Evolutionary conservation across 1,140 invertebrate species (phyloP), one percentile per base, ranked within the genome.

Genomic region (Plutomurus gul): DNA sequence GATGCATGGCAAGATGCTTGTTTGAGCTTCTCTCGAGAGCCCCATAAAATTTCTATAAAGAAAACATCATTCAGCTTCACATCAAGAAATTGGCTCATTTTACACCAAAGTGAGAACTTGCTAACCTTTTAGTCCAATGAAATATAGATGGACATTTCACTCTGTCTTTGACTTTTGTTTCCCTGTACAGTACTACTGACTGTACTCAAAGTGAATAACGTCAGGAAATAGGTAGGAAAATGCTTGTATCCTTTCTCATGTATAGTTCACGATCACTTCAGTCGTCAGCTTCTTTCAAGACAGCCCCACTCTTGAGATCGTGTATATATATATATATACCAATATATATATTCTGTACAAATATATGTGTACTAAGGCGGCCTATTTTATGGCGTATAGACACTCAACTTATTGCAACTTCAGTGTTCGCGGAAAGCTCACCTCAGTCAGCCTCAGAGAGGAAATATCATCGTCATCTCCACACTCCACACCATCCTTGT

Each of bases 71-170:
- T 81, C 78, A 81, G 75, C 43, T 79, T 79, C 81, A 79, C 81
- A 79, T 82, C 74, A 82, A 82, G 81, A 79, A 82, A 82, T 79
- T 79, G 81, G 33, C 81, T 79, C 81, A 82, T 82, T 82, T 77
- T 75, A 49, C 51, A 72, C 49, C n/a, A 71, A 83, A 81, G 82
- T 83, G 80, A 80, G 82, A 82, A 83, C 75, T 82, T 83, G 80
- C 82, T 82, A 82, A 83, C 78, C 81, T 82, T 82, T 82, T 81
- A 74, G 75, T n/a, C 43, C 56, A 77, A 80, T 83, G 75, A 82
- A 83, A 83, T 83, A 83, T 83, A 80, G 78, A 83, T 77, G 73
- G 37, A 81, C 72, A 72, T 78, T 76, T 82, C 78, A 73, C 76
- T 76, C 76, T 47, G 18, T 37, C 39, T 80, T 60, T 73, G 51